These are phyloP conservation scores for Amphilophus citrinellus DNA, from an alignment of 2,113 vertebrate genomes.

Conservation along the genomic window DNA sequence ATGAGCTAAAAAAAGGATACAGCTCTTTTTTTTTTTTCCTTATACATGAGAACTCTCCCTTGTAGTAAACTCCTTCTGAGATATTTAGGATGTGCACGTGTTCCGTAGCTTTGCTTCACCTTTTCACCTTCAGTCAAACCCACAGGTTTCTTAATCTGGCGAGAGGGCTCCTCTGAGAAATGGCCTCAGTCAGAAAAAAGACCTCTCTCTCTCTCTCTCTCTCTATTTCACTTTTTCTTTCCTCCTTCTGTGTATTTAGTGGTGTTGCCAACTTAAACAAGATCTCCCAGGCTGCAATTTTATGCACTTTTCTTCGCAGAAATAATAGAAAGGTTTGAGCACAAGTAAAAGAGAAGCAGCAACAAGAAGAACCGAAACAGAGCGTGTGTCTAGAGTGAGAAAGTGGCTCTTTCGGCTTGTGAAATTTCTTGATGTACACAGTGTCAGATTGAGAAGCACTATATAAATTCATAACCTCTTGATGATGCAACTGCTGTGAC, in stretches of 20 bases:
- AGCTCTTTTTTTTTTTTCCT: constrained; percentile 6
- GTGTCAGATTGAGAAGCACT: constrained; percentile 35
- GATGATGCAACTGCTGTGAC: constrained; percentile 64
- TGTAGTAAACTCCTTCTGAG: constrained; percentile 30
- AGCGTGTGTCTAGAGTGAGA: constrained; percentile 24
- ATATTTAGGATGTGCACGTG: constrained; percentile 34
- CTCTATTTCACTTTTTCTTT: constrained; percentile 29
- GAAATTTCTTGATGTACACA: constrained; percentile 16
- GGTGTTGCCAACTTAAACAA: constrained; percentile 47
- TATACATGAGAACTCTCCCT: constrained; percentile 19
- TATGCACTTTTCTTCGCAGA: constrained; percentile 21
- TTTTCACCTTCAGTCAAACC: constrained; percentile 40
- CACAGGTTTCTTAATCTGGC: constrained; percentile 49
- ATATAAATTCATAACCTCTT: constrained; percentile 41
- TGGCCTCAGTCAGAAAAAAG: constrained; percentile 37
- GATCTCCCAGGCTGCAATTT: constrained; percentile 43
- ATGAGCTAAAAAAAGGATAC: constrained; percentile 30
- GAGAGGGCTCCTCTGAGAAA: constrained; percentile 37
- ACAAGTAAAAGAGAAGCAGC: constrained; percentile 25
- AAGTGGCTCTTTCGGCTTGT: constrained; percentile 40
- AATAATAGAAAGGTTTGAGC: constrained; percentile 9
- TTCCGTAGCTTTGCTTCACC: constrained; percentile 29
- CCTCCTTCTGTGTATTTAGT: constrained; percentile 28
- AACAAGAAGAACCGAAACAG: constrained; percentile 13
- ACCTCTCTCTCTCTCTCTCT: background rate